These are phyloP conservation scores for Drosophila kohkoa DNA, from an alignment of 1,140 invertebrate genomes.

Conservation along the genomic window DNA sequence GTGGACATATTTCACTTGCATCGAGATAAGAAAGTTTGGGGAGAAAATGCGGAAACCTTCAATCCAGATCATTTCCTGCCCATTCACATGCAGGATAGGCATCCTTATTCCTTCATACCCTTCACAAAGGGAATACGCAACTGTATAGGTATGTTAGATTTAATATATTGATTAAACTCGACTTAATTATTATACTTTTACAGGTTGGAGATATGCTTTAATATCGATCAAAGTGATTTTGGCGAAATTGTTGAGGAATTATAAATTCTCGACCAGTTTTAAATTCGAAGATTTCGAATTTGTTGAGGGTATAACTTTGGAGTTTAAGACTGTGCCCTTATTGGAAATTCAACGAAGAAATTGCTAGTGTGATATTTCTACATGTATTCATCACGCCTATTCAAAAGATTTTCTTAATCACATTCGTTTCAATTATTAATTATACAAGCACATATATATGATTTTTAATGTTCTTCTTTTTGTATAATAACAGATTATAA, in stretches of 20 bases:
- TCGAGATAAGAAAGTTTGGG: conserved; percentile 72
- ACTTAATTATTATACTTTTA: background rate
- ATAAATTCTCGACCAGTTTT: conserved; percentile 66
- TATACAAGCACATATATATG: too few relatives aligned
- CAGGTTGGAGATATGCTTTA: conserved; percentile 78
- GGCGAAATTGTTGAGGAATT: conserved; percentile 73
- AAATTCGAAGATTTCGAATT: conserved; percentile 71
- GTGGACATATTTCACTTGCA: conserved; percentile 73
- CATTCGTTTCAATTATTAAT: too few relatives aligned
- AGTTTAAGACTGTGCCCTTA: conserved; percentile 61
- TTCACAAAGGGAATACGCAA: conserved; percentile 78
- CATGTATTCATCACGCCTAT: too few relatives aligned
- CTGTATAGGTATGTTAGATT: conserved; percentile 70
- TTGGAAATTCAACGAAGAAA: conserved; percentile 50
- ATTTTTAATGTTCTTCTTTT: too few relatives aligned
- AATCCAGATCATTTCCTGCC: conserved; percentile 81
- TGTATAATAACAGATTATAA: too few relatives aligned
- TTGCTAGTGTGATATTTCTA: too few relatives aligned
- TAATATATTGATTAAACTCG: background rate
- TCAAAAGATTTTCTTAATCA: too few relatives aligned
- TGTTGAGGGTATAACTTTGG: conserved; percentile 76
- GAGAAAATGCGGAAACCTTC: conserved; percentile 69
- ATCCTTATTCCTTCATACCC: conserved; percentile 78
- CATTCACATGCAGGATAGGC: conserved; percentile 59
- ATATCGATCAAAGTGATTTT: conserved; percentile 71